Evolutionary conservation across 1,140 invertebrate species (phyloP).

Genomic region (Drosophila aff.): DNA sequence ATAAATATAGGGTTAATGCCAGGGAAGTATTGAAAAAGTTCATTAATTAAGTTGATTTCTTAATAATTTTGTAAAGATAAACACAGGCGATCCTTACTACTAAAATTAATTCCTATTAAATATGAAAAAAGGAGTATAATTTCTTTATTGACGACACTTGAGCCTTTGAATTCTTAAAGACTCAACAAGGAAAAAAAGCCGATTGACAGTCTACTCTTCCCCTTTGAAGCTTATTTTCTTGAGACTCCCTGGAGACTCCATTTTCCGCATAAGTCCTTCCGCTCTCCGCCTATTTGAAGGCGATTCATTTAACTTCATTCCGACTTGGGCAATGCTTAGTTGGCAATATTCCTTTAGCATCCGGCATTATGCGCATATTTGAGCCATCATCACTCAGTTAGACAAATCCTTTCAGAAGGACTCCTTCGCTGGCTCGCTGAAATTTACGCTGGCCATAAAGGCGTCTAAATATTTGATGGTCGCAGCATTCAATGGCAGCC

Average conservation of each 20-base stretch:
- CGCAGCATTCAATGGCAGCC: constrained; percentile 38
- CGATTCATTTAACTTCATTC: constrained; percentile 33
- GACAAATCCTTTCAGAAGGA: constrained; percentile 41
- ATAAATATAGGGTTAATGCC: neutral
- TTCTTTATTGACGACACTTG: neutral
- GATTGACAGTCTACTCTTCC: neutral
- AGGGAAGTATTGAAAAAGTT: neutral
- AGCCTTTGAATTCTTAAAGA: neutral
- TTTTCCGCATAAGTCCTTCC: constrained; percentile 22
- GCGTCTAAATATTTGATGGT: constrained; percentile 69
- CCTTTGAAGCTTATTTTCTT: neutral
- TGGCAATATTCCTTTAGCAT: constrained; percentile 29
- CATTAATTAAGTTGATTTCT: neutral
- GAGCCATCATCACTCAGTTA: constrained; percentile 51
- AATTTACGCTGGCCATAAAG: constrained; percentile 48
- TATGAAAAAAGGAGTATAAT: neutral
- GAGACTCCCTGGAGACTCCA: constrained; percentile 6
- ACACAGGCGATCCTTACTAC: no score
- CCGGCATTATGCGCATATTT: constrained; percentile 70
- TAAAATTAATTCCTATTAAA: neutral
- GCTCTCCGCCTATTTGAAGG: neutral
- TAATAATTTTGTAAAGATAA: neutral
- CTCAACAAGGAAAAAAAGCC: neutral
- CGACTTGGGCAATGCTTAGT: constrained; percentile 10
- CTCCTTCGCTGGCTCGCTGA: constrained; percentile 25